These are phyloP conservation scores for Neodontobutis hainanensis DNA, from an alignment of 2,113 vertebrate species.

Conservation along the genomic window DNA sequence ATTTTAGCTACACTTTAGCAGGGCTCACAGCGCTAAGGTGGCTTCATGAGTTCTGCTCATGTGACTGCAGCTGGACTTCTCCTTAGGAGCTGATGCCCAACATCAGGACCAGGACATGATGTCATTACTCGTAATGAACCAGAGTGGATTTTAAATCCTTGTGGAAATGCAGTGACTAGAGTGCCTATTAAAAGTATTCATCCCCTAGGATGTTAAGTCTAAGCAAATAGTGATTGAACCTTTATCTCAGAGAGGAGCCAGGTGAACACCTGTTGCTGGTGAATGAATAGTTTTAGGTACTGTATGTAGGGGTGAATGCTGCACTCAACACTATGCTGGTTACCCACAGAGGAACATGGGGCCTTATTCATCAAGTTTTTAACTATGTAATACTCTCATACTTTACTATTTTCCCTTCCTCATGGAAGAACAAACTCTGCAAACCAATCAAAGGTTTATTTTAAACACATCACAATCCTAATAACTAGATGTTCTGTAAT, in stretches of 20 bases:
- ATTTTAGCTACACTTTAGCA: constrained; percentile 92
- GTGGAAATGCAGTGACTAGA: constrained; percentile 9
- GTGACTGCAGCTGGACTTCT: neutral
- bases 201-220: neutral
- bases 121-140: constrained; percentile 22
- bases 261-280: neutral
- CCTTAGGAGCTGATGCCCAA: neutral
- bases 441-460: too few species aligned
- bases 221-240: neutral
- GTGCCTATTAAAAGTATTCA: neutral
- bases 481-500: too few species aligned
- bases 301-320: neutral
- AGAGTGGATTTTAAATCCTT: neutral
- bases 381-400: too few species aligned
- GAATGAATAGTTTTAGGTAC: neutral
- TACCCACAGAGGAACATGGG: neutral
- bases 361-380: neutral
- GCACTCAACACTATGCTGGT: neutral
- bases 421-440: too few species aligned
- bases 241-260: neutral
- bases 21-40: neutral
- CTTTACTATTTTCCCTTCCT: too few species aligned
- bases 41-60: neutral
- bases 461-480: too few species aligned
- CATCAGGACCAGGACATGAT: constrained; percentile 13